Evolutionary conservation across 1,140 invertebrate species (phyloP).

Genomic region (Scaptomyza hsui): DNA sequence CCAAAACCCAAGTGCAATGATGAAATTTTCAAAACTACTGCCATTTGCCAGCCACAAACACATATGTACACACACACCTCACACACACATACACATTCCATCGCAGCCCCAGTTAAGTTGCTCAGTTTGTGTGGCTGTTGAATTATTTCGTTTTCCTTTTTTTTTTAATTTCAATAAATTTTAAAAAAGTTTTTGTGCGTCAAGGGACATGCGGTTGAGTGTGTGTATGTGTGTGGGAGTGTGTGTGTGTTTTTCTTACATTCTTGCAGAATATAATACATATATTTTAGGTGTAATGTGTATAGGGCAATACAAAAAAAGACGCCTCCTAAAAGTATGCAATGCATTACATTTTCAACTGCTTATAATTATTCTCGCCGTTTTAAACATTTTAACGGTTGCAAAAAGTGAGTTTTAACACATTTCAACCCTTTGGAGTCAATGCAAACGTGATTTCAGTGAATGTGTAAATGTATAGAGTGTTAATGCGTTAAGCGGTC

Average conservation of each 20-base stretch:
- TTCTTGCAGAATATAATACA: background rate
- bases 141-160: background rate
- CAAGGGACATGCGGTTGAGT: slow-evolving; percentile 22
- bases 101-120: slow-evolving; percentile 18
- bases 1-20: slow-evolving; percentile 49
- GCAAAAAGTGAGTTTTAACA: slow-evolving; percentile 2
- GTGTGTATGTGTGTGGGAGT: no score
- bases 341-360: no score
- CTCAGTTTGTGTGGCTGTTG: slow-evolving; percentile 10
- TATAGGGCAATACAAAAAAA: background rate
- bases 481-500: slow-evolving; percentile 13
- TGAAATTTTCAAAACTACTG: slow-evolving; percentile 48
- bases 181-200: slow-evolving; percentile 54
- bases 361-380: no score
- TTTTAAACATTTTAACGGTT: no score
- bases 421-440: slow-evolving; percentile 1
- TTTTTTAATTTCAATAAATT: slow-evolving; percentile 60
- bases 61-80: slow-evolving; percentile 9
- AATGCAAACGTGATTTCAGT: slow-evolving; percentile 22
- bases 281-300: background rate
- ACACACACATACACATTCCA: slow-evolving; percentile 11
- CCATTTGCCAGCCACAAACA: slow-evolving; percentile 43
- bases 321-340: background rate
- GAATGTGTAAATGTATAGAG: slow-evolving; percentile 8
- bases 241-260: background rate